Conservation (phyloP, 1,140 invertebrate genomes). For the Sycophaga agraensis region DNA sequence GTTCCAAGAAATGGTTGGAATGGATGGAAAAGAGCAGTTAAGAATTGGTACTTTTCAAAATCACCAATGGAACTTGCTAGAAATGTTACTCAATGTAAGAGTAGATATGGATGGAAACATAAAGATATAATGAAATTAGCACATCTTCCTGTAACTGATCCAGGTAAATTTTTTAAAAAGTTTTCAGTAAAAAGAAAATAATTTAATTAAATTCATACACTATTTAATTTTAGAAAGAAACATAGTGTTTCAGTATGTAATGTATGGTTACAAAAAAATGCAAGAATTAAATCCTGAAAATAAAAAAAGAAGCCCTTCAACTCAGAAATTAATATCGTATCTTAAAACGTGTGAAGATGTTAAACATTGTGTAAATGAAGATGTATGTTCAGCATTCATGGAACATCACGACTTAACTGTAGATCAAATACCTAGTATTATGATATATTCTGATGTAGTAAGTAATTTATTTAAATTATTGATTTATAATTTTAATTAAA, state of each 20-base stretch:
- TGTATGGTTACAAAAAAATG: constrained; percentile 57
- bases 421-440: constrained; percentile 67
- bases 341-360: constrained; percentile 63
- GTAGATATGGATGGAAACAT: constrained; percentile 68
- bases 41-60: constrained; percentile 64
- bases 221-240: constrained; percentile 51
- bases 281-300: constrained; percentile 52
- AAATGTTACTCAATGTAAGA: constrained; percentile 64
- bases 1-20: constrained; percentile 58
- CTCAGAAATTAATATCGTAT: constrained; percentile 59
- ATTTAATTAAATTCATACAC: neutral
- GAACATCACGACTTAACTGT: constrained; percentile 58
- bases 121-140: constrained; percentile 68
- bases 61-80: constrained; percentile 63
- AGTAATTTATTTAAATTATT: constrained; percentile 14
- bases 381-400: constrained; percentile 57
- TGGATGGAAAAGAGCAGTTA: constrained; percentile 63
- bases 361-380: constrained; percentile 61
- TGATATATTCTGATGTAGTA: constrained; percentile 66
- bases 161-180: constrained; percentile 48
- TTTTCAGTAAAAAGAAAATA: neutral
- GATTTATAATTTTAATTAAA: neutral
- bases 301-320: constrained; percentile 10
- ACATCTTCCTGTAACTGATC: constrained; percentile 58
- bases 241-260: constrained; percentile 61